Conservation (phyloP, 2,797 vertebrate species). For the Ptychadena robeensis region DNA sequence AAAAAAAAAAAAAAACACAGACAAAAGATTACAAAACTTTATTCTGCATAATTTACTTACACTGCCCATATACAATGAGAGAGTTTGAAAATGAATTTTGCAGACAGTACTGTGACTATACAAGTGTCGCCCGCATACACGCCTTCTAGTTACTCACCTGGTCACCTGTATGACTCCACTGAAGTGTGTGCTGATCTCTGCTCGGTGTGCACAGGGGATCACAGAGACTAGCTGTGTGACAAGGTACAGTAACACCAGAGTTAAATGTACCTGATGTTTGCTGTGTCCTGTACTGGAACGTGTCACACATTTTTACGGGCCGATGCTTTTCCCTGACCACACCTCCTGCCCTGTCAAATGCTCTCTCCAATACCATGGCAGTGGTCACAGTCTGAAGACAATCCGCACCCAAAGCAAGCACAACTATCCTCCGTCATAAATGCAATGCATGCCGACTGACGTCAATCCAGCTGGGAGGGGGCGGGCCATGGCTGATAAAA, state of each 20-base stretch:
- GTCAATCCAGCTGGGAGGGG: conserved; percentile 54
- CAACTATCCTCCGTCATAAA: conserved; percentile 50
- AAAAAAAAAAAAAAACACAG: background rate
- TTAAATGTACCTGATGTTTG: conserved; percentile 29
- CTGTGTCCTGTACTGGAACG: conserved; percentile 26
- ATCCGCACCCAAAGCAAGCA: conserved; percentile 56
- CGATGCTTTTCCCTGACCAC: conserved; percentile 26
- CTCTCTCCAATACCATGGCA: conserved; percentile 25
- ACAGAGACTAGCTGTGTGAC: conserved; percentile 10
- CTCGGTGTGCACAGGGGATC: background rate
- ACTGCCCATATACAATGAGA: background rate
- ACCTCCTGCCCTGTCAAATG: conserved; percentile 43
- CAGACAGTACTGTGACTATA: background rate
- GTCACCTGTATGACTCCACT: background rate
- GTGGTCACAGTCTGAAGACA: conserved; percentile 50
- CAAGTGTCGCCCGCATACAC: too few relatives aligned
- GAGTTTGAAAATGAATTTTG: too few relatives aligned
- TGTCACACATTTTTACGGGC: conserved; percentile 51
- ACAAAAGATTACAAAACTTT: background rate
- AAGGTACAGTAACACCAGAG: conserved; percentile 30
- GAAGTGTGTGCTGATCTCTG: conserved; percentile 2
- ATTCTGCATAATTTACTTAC: background rate
- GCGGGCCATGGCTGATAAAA: conserved; percentile 38
- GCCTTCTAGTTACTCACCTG: conserved; percentile 5
- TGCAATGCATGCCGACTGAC: conserved; percentile 54